Evolutionary conservation across 2,888 invertebrate genomes (phyloP).

Genomic region (Drosophila percnosoma): DNA sequence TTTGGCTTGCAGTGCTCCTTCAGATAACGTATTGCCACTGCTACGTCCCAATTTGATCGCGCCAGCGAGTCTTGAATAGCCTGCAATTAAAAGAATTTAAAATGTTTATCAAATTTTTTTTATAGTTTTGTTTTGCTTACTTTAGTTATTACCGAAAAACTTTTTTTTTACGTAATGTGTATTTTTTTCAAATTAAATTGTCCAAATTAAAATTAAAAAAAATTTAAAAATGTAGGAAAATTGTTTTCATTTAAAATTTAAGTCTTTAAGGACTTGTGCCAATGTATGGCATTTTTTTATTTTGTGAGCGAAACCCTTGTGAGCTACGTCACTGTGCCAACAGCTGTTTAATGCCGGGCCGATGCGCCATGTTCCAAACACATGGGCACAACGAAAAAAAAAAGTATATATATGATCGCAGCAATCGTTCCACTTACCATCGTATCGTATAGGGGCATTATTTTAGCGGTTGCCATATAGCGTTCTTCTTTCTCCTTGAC

Average conservation of each 20-base stretch:
- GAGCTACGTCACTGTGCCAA: conserved; percentile 50
- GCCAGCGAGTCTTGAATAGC: conserved; percentile 85
- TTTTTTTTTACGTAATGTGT: background rate
- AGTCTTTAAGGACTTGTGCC: background rate
- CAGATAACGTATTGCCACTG: conserved; percentile 81
- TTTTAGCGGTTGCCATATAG: conserved; percentile 82
- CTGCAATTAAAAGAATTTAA: conserved; percentile 53
- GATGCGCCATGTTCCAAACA: conserved; percentile 65
- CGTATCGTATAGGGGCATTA: conserved; percentile 83
- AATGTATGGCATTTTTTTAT: background rate
- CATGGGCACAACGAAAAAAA: conserved; percentile 39
- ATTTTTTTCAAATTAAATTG: background rate
- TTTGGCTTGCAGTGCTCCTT: conserved; percentile 80
- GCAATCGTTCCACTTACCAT: conserved; percentile 77
- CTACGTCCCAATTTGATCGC: conserved; percentile 84
- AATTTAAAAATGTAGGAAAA: background rate
- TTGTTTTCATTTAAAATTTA: background rate
- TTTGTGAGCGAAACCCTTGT: conserved; percentile 3
- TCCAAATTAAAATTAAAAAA: background rate
- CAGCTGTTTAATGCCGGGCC: conserved; percentile 70
- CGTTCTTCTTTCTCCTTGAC: conserved; percentile 84
- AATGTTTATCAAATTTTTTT: background rate
- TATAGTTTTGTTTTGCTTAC: background rate
- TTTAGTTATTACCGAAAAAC: background rate
- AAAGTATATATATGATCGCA: background rate